Evolutionary conservation across 2,113 vertebrate genomes (phyloP).

Genomic region (Neomonachus schauinslandi): DNA sequence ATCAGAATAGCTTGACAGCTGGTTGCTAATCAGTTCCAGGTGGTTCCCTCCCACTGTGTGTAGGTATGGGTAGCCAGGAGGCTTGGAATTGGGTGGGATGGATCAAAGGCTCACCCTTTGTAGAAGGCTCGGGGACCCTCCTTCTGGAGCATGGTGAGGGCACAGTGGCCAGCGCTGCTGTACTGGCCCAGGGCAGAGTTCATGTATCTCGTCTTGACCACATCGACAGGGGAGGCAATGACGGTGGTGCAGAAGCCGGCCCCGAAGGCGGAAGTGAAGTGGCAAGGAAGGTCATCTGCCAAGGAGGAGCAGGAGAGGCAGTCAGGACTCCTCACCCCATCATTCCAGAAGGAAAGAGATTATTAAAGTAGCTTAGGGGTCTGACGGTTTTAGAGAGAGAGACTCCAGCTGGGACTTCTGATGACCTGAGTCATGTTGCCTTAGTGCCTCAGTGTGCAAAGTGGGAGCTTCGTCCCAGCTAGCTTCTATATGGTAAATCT

Average conservation of each 20-base stretch:
- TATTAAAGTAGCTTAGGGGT: not conserved
- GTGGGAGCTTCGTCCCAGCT: not conserved
- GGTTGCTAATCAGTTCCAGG: not conserved
- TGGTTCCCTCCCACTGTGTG: not conserved
- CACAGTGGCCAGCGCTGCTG: conserved; percentile 88
- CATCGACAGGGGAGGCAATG: conserved; percentile 93
- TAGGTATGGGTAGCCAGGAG: not conserved
- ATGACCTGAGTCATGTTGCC: not conserved
- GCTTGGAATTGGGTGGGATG: not conserved
- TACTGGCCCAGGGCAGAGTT: conserved; percentile 91
- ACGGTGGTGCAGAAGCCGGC: conserved; percentile 93
- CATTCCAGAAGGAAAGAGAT: not conserved
- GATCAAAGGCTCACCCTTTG: conserved; percentile 87
- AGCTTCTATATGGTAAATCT: not conserved
- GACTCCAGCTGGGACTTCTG: not conserved
- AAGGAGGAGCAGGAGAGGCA: not conserved
- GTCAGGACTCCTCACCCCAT: not conserved
- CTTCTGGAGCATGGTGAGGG: conserved; percentile 89
- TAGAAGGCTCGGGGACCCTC: conserved; percentile 91
- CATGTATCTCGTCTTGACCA: conserved; percentile 96
- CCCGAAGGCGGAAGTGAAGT: conserved; percentile 93
- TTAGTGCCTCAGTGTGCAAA: not conserved
- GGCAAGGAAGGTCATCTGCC: conserved; percentile 93
- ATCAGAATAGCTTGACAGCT: not conserved
- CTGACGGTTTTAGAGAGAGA: not conserved